phyloP scores from a whole-genome alignment of 2,888 invertebrate genomes.

The Pseudococcus jackbeardsleyi region DNA sequence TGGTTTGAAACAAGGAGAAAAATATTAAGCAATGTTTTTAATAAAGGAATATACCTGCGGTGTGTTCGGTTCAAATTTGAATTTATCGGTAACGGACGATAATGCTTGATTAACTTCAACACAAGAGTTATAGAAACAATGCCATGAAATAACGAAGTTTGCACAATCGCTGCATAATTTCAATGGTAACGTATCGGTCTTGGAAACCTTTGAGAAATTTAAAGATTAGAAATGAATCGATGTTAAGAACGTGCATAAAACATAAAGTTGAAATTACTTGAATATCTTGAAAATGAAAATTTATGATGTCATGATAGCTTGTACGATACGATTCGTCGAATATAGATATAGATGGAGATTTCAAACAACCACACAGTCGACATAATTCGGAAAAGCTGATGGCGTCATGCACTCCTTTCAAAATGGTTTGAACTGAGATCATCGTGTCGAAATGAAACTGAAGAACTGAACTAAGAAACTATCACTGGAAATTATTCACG shows the following conservation, averaged over 20 bases:
- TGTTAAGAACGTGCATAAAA: background rate
- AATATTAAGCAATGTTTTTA: background rate
- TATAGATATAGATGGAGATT: background rate
- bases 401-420: background rate
- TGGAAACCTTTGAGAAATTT: constrained; percentile 12
- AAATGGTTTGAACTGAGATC: background rate
- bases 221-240: background rate
- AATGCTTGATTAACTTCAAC: background rate
- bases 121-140: constrained; percentile 36
- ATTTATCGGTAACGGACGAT: background rate
- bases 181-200: constrained; percentile 36
- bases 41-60: too few species aligned
- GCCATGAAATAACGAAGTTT: constrained; percentile 35
- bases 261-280: background rate
- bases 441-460: background rate
- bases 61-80: background rate
- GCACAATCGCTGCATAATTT: constrained; percentile 46
- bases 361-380: background rate
- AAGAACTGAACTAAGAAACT: too few species aligned
- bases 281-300: constrained; percentile 17
- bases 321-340: background rate
- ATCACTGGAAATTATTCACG: too few species aligned
- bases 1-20: background rate
- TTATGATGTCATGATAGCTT: background rate
- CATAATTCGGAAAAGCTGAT: background rate